Conservation (phyloP, 2,888 invertebrate genomes). For the Drosophila mimetica region DNA sequence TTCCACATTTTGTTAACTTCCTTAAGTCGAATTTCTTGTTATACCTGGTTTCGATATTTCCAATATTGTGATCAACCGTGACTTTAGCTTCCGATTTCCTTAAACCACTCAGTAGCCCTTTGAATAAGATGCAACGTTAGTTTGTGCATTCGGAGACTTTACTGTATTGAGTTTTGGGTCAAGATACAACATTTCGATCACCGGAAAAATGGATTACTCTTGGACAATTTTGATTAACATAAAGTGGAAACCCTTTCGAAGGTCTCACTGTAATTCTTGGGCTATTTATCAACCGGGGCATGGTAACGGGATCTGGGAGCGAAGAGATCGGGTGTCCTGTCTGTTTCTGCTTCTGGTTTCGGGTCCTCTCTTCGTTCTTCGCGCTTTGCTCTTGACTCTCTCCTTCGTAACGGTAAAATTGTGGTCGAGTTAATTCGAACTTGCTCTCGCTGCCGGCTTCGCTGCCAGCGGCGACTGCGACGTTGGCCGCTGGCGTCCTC, state of each 20-base stretch:
- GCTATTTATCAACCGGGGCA: slow-evolving; percentile 29
- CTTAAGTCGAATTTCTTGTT: too few species aligned
- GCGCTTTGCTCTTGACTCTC: not conserved
- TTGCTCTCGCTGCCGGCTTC: slow-evolving; percentile 39
- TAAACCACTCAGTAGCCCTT: too few species aligned
- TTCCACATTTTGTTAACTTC: too few species aligned
- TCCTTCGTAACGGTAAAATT: slow-evolving; percentile 34
- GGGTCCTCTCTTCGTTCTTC: slow-evolving; percentile 17
- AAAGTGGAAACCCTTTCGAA: not conserved
- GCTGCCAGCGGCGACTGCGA: slow-evolving; percentile 16
- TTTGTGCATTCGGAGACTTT: too few species aligned
- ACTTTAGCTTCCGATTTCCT: too few species aligned
- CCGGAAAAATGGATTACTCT: too few species aligned
- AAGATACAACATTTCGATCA: not conserved
- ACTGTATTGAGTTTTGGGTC: not conserved
- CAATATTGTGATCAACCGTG: too few species aligned
- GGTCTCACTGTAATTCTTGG: slow-evolving; percentile 10
- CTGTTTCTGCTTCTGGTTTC: not conserved
- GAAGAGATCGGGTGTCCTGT: slow-evolving; percentile 16
- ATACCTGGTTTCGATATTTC: too few species aligned
- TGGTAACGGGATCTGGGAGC: slow-evolving; percentile 14
- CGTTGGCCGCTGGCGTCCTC: slow-evolving; percentile 19
- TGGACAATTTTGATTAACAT: too few species aligned
- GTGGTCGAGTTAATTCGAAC: slow-evolving; percentile 77
- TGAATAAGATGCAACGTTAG: too few species aligned